A percentile compares a stretch with the other conserved stretches of the same genome.
Conservation (phyloP, 2,113 vertebrate species). For the Neotragus pygmaeus region DNA sequence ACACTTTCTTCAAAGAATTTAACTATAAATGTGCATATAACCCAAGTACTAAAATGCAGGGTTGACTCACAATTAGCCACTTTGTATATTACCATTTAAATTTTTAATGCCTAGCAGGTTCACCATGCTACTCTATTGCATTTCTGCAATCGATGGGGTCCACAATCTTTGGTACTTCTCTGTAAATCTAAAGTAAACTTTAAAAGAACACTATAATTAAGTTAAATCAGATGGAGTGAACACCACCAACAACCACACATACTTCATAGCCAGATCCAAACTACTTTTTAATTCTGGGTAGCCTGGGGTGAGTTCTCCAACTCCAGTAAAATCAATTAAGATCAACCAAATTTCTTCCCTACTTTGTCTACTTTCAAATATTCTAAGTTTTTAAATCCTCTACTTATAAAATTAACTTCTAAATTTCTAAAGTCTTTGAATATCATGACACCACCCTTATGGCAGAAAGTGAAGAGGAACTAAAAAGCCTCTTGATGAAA, state of each 20-base stretch:
- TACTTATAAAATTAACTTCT: neutral
- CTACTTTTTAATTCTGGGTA: neutral
- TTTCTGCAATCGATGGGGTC: neutral
- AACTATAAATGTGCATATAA: neutral
- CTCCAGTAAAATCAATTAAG: neutral
- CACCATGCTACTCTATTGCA: neutral
- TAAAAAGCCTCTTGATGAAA: no score
- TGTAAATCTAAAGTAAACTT: neutral
- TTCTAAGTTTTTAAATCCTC: neutral
- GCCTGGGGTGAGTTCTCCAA: neutral
- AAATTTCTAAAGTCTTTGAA: neutral
- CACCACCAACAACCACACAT: neutral
- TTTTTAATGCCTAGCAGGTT: neutral
- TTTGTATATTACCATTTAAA: neutral
- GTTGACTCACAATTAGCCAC: neutral
- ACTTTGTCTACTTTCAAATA: conserved; percentile 6
- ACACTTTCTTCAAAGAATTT: neutral
- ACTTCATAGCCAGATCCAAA: neutral
- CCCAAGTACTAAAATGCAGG: neutral
- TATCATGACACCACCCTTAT: neutral
- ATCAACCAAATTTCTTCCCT: neutral
- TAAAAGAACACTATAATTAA: neutral
- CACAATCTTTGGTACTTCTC: neutral
- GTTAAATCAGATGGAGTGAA: neutral
- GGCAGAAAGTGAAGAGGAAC: no score